These are phyloP conservation scores for Ochotona curzoniae DNA, from an alignment of 2,113 vertebrate species.

Conservation along the genomic window DNA sequence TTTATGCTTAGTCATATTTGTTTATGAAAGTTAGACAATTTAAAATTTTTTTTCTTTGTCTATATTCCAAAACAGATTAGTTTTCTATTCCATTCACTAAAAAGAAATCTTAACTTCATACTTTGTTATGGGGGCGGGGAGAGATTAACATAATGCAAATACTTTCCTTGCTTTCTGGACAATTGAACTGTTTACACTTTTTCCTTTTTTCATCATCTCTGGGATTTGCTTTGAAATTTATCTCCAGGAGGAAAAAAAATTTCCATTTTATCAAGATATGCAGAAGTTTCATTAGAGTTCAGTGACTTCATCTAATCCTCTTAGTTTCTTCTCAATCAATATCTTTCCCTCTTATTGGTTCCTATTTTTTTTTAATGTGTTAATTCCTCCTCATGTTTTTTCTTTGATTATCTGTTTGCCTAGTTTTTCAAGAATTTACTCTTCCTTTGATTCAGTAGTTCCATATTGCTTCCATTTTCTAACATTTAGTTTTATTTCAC, in stretches of 20 bases:
- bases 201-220: neutral
- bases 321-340: neutral
- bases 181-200: neutral
- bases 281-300: neutral
- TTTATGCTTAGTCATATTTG: neutral
- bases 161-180: neutral
- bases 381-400: neutral
- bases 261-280: constrained; percentile 10
- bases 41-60: no score
- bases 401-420: neutral
- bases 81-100: neutral
- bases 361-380: neutral
- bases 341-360: neutral
- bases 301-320: neutral
- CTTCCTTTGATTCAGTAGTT: constrained; percentile 1
- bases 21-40: constrained; percentile 16
- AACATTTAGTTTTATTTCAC: neutral
- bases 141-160: neutral
- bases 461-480: neutral
- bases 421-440: neutral
- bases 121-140: neutral
- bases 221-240: neutral
- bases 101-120: neutral
- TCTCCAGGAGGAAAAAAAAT: neutral
- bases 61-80: neutral